phyloP scores from a whole-genome alignment of 2,797 vertebrate species.

The Pelobates cultripes region DNA sequence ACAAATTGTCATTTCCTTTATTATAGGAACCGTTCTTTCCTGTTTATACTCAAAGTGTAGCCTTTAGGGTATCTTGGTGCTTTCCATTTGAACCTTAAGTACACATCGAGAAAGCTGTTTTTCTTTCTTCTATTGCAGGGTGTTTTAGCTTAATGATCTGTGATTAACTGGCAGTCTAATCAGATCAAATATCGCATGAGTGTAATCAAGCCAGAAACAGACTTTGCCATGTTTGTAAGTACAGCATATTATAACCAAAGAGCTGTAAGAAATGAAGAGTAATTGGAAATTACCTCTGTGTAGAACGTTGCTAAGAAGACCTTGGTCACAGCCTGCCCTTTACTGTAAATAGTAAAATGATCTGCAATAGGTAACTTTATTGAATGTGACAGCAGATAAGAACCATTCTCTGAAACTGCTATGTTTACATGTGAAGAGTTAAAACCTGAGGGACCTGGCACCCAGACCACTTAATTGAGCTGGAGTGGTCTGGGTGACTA shows the following conservation, averaged over 20 bases:
- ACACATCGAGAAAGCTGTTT: neutral
- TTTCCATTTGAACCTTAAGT: slow-evolving; percentile 25
- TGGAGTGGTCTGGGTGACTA: no score
- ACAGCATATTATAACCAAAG: neutral
- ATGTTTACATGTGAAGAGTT: no score
- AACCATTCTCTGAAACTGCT: no score
- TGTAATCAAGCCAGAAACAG: neutral
- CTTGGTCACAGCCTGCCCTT: neutral
- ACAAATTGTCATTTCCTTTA: no score
- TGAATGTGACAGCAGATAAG: no score
- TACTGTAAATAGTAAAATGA: neutral
- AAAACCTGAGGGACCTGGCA: no score
- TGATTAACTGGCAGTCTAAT: neutral
- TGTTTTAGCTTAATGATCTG: slow-evolving; percentile 2
- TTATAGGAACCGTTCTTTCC: neutral
- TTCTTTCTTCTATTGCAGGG: neutral
- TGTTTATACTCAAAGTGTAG: neutral
- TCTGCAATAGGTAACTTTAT: neutral
- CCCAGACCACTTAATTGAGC: no score
- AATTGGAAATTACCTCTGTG: neutral
- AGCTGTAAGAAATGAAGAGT: neutral
- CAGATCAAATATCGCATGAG: neutral
- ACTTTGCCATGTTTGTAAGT: neutral
- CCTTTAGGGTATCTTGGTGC: slow-evolving; percentile 24
- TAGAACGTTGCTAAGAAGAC: neutral